Base-by-base conservation (phyloP, 2,113 vertebrate species). In the Gymnogyps californianus region DNA sequence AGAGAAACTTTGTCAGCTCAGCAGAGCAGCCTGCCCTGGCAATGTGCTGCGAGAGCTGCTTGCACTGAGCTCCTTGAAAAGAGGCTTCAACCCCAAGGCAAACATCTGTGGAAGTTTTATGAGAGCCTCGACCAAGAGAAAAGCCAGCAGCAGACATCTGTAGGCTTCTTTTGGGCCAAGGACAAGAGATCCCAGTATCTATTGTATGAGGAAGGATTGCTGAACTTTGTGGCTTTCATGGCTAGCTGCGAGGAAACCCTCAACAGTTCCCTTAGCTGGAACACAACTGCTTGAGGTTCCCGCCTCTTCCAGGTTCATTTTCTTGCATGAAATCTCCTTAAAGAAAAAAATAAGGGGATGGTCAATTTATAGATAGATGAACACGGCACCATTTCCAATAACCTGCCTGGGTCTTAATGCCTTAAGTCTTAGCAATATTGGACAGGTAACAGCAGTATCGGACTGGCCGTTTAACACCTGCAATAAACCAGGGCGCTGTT, bases 61-160 rank as follows among this genome's bases (percentile, higher is more conserved):
- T 62, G 38, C 26, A 18, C 19, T 31, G 17, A 86, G 18, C 46
- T 77, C n/a, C 80, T 78, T 75, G 44, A 67, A 65, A 91, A 81
- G 61, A 75, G 21, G 13, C 17, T 92, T 82, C 86, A 64, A 71
- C 52, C 81, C 40, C 34, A 78, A 95, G 61, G 74, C 74, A 92
- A 96, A 87, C 72, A 76, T 87, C 94, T 95, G 90, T 83, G 61
- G 26, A 82, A 78, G 44, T 21, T 90, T 95, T 87, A 49, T 59
- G 65, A 87, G 69, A 87, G 9, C 72, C 64, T 78, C 46, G 38
- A 78, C 42, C 46, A 64, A 83, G 64, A 69, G 38, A 91, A 76
- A 95, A 91, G 29, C 38, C 83, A 87, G 19, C 65, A 91, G 24
- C 12, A 8, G 59, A 89, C 65, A 82, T 32, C 77, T 75, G 88